Evolutionary conservation across 2,113 vertebrate species (phyloP).

Genomic region (Fukomys damarensis): DNA sequence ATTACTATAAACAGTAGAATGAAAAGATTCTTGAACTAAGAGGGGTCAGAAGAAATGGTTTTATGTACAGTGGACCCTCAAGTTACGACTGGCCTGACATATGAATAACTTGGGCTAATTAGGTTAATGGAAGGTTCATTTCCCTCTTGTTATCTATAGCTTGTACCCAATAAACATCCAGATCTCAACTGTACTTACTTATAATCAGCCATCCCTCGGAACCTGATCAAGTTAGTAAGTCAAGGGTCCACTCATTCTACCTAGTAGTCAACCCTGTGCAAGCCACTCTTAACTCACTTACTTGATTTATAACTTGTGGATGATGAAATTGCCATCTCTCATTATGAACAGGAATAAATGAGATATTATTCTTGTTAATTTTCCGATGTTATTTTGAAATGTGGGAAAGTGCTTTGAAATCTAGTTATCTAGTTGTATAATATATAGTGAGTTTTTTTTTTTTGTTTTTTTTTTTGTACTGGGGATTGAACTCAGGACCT

Average conservation of each 20-base stretch:
- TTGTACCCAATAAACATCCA: no score
- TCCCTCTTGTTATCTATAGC: no score
- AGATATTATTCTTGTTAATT: constrained; percentile 27
- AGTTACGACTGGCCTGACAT: no score
- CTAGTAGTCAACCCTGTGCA: background rate
- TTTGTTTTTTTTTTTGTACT: no score
- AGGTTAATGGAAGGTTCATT: no score
- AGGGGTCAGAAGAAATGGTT: background rate
- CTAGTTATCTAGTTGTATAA: background rate
- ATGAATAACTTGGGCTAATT: no score
- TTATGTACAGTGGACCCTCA: background rate
- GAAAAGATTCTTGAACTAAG: constrained; percentile 34
- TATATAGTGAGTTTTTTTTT: background rate
- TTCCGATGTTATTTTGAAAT: constrained; percentile 2
- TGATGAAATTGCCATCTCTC: background rate
- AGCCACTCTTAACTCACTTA: background rate
- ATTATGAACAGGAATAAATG: constrained; percentile 43
- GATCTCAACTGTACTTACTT: no score
- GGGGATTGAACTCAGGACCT: no score
- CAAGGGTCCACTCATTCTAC: background rate
- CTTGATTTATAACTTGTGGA: constrained; percentile 50
- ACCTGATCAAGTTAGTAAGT: no score
- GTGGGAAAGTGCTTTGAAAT: constrained; percentile 61
- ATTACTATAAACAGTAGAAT: constrained; percentile 37
- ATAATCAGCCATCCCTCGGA: no score